Evolutionary conservation across 2,888 invertebrate genomes (phyloP).

Genomic region (Chironomus tentans): DNA sequence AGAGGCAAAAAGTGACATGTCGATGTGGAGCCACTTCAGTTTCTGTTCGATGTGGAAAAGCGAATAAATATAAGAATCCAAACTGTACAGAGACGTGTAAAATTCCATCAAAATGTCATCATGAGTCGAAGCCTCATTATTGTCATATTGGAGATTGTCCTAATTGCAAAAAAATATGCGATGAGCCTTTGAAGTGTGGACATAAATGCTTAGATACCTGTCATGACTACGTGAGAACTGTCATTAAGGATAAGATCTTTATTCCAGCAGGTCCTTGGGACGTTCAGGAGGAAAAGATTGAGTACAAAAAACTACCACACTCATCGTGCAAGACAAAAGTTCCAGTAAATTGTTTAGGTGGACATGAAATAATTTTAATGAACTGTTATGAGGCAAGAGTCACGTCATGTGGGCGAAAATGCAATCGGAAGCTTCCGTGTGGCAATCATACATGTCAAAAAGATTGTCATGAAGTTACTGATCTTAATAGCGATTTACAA

Average conservation of each 20-base stretch:
- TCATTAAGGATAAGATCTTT: slow-evolving; percentile 46
- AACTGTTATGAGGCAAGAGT: slow-evolving; percentile 61
- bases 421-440: slow-evolving; percentile 63
- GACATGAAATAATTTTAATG: slow-evolving; percentile 58
- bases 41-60: slow-evolving; percentile 78
- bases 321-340: slow-evolving; percentile 63
- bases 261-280: slow-evolving; percentile 62
- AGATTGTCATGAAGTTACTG: slow-evolving; percentile 60
- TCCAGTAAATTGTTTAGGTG: slow-evolving; percentile 60
- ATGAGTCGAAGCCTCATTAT: slow-evolving; percentile 59
- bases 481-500: slow-evolving; percentile 42
- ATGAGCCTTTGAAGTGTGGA: slow-evolving; percentile 49
- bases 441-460: slow-evolving; percentile 66
- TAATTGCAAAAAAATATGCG: slow-evolving; percentile 68
- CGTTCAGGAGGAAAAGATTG: slow-evolving; percentile 45
- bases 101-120: slow-evolving; percentile 76
- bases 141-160: slow-evolving; percentile 83
- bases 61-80: slow-evolving; percentile 66
- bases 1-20: slow-evolving; percentile 50
- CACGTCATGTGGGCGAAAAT: slow-evolving; percentile 68
- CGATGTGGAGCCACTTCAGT: slow-evolving; percentile 70
- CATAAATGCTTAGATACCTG: slow-evolving; percentile 66
- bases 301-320: slow-evolving; percentile 52
- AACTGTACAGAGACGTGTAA: slow-evolving; percentile 60
- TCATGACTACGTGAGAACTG: slow-evolving; percentile 63